These are phyloP conservation scores for Micropterix aruncella DNA, from an alignment of 2,888 invertebrate genomes.

Conservation along the genomic window DNA sequence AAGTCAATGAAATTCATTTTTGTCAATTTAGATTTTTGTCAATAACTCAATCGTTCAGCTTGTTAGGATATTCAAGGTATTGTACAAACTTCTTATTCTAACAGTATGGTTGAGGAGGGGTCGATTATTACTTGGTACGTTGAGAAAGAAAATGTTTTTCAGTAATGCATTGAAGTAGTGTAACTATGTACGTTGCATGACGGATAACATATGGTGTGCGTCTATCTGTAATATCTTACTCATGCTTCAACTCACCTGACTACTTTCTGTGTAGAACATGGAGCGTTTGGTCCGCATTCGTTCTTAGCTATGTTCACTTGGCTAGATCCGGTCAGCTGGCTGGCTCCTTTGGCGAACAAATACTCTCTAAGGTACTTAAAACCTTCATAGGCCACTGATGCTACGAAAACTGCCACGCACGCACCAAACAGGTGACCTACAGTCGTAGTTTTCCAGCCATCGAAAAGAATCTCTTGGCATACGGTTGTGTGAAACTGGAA, in stretches of 20 bases:
- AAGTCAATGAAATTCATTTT: too few relatives aligned
- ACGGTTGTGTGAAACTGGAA: constrained; percentile 71
- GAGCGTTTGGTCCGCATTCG: constrained; percentile 28
- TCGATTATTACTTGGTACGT: too few relatives aligned
- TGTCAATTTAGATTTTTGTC: too few relatives aligned
- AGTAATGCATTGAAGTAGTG: too few relatives aligned
- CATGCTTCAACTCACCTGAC: constrained; percentile 22
- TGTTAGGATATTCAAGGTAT: too few relatives aligned
- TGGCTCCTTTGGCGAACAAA: constrained; percentile 18
- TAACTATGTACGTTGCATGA: too few relatives aligned
- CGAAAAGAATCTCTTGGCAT: constrained; percentile 65
- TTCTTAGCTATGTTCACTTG: constrained; percentile 35
- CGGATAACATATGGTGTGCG: too few relatives aligned
- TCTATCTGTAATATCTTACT: too few relatives aligned
- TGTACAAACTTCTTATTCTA: too few relatives aligned
- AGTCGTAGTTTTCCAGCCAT: constrained; percentile 60
- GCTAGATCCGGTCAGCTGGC: constrained; percentile 23
- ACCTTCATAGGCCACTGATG: constrained; percentile 89
- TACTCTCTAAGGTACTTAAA: constrained; percentile 67
- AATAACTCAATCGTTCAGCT: too few relatives aligned
- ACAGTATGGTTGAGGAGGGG: too few relatives aligned
- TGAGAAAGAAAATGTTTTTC: too few relatives aligned
- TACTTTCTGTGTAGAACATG: constrained; percentile 24
- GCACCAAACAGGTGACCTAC: constrained; percentile 72
- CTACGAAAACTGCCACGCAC: constrained; percentile 75